Evolutionary conservation across 2,797 vertebrate species (phyloP), one percentile per base, ranked within the genome.

Genomic region (Anabas testudineus): DNA sequence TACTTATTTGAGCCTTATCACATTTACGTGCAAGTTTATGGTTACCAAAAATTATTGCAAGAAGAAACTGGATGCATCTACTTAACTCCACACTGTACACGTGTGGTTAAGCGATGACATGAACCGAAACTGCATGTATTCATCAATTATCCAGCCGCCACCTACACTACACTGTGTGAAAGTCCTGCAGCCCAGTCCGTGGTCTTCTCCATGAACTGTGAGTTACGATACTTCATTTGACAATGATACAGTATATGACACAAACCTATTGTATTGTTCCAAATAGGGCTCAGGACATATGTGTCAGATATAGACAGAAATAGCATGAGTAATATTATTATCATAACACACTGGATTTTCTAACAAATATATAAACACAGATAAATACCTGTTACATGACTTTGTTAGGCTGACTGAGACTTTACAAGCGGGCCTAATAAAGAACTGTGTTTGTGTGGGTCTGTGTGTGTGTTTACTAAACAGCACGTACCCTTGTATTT

Each of bases 401-500:
- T 32, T 67, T 66, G 67, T 43, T 3, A 54, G 19, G 19, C 6
- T 54, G 59, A 67, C 59, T 43, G 60, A 62, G 22, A 66, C 60
- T 74, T 83, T 83, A 63, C 64, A 72, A 77, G 46, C 24, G 30
- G 67, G 21, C 39, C 41, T 53, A 12, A 58, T 54, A 53, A 69
- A 22, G 30, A 34, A 16, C 19, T 41, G 13, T 67, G 48, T 52
- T 46, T 26, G 24, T 64, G 45, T 64, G 26, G 42, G 19, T 24
- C 36, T 67, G 21, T 42, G 21, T 61, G 47, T 46, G 49, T 85
- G 65, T 84, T 74, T 83, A 72, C 61, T 49, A 77, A 84, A 85
- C 77, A 80, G 10, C 16, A 1, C 18, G 60, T 59, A 46, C 26
- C 12, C 36, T 39, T 47, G 49, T 10, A 28, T 65, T 68, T 70